A percentile compares a stretch with the other conserved stretches of the same genome.
Evolutionary conservation across 2,797 vertebrate species (phyloP).

Genomic region (Eupleurogrammus muticus): DNA sequence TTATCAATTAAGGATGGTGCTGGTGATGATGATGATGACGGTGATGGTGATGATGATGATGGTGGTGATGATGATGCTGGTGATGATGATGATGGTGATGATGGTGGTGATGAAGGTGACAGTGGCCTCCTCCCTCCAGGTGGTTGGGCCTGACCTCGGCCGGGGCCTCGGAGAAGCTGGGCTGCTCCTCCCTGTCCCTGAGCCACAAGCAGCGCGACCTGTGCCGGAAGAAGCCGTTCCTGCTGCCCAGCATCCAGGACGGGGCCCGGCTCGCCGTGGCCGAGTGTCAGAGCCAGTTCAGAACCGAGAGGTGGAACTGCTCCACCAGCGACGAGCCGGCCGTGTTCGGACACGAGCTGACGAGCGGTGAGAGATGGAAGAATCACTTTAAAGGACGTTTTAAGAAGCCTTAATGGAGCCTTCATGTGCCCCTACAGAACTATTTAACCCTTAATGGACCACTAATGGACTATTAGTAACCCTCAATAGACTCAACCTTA

Average conservation of each 20-base stretch:
- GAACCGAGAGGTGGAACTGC: constrained; percentile 96
- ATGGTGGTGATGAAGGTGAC: too few relatives aligned
- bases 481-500: too few relatives aligned
- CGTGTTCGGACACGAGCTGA: constrained; percentile 87
- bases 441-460: too few relatives aligned
- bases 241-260: constrained; percentile 89
- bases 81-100: too few relatives aligned
- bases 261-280: constrained; percentile 90
- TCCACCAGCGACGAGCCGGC: constrained; percentile 71
- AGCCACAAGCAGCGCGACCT: constrained; percentile 88
- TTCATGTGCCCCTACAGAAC: too few relatives aligned
- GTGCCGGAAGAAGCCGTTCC: constrained; percentile 88
- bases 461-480: too few relatives aligned
- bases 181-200: constrained; percentile 86
- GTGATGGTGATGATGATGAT: too few relatives aligned
- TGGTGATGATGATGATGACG: too few relatives aligned
- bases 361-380: constrained; percentile 91
- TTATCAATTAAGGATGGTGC: too few relatives aligned
- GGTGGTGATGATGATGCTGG: too few relatives aligned
- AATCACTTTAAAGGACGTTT: too few relatives aligned
- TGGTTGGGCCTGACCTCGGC: constrained; percentile 90
- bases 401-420: too few relatives aligned
- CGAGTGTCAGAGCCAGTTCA: constrained; percentile 94
- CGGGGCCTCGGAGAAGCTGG: constrained; percentile 85
- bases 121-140: constrained; percentile 84